These are phyloP conservation scores for Chymomyza amoena DNA, from an alignment of 2,888 invertebrate genomes.

Conservation along the genomic window DNA sequence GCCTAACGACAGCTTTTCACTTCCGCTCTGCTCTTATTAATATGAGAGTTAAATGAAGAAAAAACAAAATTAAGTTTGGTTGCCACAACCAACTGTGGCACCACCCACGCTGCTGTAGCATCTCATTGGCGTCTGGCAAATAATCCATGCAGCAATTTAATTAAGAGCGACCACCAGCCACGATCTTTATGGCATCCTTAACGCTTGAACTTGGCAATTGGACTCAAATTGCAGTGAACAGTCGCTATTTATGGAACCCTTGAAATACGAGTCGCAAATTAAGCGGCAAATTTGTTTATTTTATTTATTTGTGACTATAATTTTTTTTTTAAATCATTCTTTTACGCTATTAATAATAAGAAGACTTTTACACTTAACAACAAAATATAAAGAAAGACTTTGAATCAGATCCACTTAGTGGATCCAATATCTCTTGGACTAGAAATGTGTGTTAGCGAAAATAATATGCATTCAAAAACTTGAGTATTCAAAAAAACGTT, in stretches of 20 bases:
- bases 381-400: too few relatives aligned
- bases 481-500: too few relatives aligned
- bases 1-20: slow-evolving; percentile 13
- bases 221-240: not conserved
- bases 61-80: not conserved
- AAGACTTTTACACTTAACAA: too few relatives aligned
- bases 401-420: too few relatives aligned
- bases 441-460: too few relatives aligned
- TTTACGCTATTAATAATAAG: too few relatives aligned
- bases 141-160: slow-evolving; percentile 57
- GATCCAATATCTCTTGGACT: too few relatives aligned
- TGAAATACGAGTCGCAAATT: not conserved
- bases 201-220: not conserved
- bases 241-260: not conserved
- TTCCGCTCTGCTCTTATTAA: slow-evolving; percentile 34
- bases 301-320: not conserved
- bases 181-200: not conserved
- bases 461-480: too few relatives aligned
- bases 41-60: slow-evolving; percentile 7
- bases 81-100: not conserved
- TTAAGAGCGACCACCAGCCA: slow-evolving; percentile 61
- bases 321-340: not conserved
- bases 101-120: slow-evolving; percentile 34
- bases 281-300: not conserved
- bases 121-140: slow-evolving; percentile 35